Evolutionary conservation across 2,113 vertebrate genomes (phyloP).

Genomic region (Phycodurus eques): DNA sequence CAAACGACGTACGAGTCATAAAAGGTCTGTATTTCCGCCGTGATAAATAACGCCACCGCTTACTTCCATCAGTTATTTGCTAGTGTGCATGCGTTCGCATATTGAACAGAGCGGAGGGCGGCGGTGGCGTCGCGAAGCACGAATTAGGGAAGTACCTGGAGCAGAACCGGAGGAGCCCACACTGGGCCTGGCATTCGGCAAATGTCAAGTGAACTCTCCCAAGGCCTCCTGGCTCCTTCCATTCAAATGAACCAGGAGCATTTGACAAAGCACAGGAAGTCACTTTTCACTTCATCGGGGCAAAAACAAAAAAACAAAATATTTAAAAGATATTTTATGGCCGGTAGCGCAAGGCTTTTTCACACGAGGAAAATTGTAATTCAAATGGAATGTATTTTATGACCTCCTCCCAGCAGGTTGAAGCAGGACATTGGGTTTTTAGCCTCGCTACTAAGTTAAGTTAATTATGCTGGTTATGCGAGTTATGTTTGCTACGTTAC

Average conservation of each 20-base stretch:
- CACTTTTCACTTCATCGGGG: neutral
- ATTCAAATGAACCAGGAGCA: neutral
- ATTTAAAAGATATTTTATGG: neutral
- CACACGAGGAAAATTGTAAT: neutral
- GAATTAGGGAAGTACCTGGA: neutral
- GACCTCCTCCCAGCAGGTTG: too few relatives aligned
- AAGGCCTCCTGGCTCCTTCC: neutral
- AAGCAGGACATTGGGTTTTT: too few relatives aligned
- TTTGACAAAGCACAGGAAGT: neutral
- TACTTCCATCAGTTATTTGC: constrained; percentile 11
- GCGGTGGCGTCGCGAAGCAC: neutral
- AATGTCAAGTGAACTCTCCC: constrained; percentile 3
- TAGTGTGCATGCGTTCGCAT: neutral
- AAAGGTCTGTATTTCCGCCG: constrained; percentile 17
- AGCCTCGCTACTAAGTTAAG: too few relatives aligned
- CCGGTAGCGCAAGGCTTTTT: neutral
- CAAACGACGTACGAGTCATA: constrained; percentile 7
- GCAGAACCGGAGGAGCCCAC: neutral
- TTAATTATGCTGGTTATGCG: too few relatives aligned
- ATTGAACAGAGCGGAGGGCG: neutral
- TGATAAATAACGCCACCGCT: constrained; percentile 11
- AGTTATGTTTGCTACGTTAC: too few relatives aligned
- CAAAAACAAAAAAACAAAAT: neutral
- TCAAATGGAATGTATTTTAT: too few relatives aligned
- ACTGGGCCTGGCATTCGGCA: neutral